phyloP scores from a whole-genome alignment of 2,888 invertebrate species.

The Limnephilus auricula region DNA sequence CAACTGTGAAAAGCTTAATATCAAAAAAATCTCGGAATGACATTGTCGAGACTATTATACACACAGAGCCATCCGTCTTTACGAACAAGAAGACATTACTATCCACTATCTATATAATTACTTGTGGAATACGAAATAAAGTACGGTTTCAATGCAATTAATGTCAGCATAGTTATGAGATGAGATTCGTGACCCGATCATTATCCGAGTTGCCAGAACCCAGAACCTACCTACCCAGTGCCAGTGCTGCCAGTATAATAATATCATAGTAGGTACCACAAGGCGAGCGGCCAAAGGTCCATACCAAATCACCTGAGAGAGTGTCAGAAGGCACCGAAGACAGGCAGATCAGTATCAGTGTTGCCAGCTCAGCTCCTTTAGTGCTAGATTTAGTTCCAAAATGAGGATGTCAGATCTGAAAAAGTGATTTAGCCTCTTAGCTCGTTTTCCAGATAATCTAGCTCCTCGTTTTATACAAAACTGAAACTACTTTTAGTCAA shows the following conservation, averaged over 20 bases:
- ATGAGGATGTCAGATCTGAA: too few species aligned
- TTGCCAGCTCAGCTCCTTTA: too few species aligned
- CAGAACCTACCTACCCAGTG: too few species aligned
- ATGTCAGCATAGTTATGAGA: conserved; percentile 33
- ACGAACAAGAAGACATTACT: background rate
- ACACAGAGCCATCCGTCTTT: background rate
- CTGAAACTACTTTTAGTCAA: too few species aligned
- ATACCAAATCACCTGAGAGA: conserved; percentile 59
- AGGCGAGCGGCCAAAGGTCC: conserved; percentile 58
- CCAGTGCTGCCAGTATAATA: background rate
- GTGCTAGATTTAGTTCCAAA: too few species aligned
- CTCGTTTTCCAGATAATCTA: too few species aligned
- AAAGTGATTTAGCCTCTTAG: too few species aligned
- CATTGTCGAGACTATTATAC: background rate
- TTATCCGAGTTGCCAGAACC: conserved; percentile 39
- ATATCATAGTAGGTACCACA: background rate
- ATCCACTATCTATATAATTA: conserved; percentile 34
- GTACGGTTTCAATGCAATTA: conserved; percentile 50
- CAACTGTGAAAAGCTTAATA: background rate
- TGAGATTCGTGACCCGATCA: conserved; percentile 58
- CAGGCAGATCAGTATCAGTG: conserved; percentile 31
- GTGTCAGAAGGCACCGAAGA: conserved; percentile 52
- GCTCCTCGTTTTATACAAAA: too few species aligned
- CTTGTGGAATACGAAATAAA: conserved; percentile 55
- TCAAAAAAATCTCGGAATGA: background rate